Evolutionary conservation across 2,888 invertebrate genomes (phyloP), one percentile per base, ranked within the genome.

Genomic region (Teinopalpus imperialis): DNA sequence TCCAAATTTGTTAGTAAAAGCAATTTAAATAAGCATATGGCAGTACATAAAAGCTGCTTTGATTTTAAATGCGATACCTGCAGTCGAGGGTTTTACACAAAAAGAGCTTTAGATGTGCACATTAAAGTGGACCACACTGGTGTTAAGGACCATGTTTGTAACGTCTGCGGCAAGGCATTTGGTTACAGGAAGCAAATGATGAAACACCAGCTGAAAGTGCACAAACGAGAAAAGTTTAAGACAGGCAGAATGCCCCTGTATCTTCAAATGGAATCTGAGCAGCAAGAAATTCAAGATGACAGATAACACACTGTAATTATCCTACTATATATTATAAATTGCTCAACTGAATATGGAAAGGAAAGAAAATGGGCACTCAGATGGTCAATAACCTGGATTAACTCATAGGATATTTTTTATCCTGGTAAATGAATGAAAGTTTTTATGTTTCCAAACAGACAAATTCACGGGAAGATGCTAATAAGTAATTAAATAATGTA

Each of bases 101-200:
- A 80, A 54, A 56, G 72, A 16, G 65, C 69, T 18, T 52, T 86
- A 18, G 82, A 85, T 10, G 37, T 72, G 40, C 88, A 88, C 48
- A 69, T 74, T n/a, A 81, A 79, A 67, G 81, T 82, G 0, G 81
- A 77, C 31, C 88, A 88, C 51, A 64, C 67, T 0, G 87, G 87
- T 1, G 66, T 82, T 9, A 83, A 77, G 36, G 87, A 87, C 0
- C 82, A 86, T 59, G 49, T 75, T 1, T 88, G 87, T 40, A 72
- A 71, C 40, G 51, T 74, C 1, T 88, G 88, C 50, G 78, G 79
- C 0, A 86, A 85, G 53, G 75, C 75, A 1, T 87, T 87, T 70
- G 85, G 85, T 1, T 80, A 81, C 45, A 59, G 81, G 3, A 86
- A 81, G 48, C 83, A 82, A 52, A 74, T 87, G 82, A 82, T 81